Percentiles rank a stretch among this genome's conserved stretches.
phyloP scores from a whole-genome alignment of 2,888 invertebrate species.

The Drosophila falleni region DNA sequence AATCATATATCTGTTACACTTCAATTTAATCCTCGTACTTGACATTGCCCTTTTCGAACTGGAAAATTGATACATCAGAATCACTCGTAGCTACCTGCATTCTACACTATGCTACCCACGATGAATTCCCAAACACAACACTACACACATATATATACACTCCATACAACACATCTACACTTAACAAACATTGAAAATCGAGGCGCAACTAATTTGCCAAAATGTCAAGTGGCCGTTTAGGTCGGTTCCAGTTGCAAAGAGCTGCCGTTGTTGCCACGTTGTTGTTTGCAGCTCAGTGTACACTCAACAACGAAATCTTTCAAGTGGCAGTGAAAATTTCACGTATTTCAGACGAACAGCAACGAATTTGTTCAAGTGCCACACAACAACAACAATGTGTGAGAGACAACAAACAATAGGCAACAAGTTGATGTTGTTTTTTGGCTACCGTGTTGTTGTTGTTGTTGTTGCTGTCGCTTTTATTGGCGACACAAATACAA shows the following conservation, averaged over 20 bases:
- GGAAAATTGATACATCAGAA: constrained; percentile 51
- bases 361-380: constrained; percentile 61
- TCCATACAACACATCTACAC: constrained; percentile 8
- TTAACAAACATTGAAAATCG: constrained; percentile 57
- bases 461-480: constrained; percentile 18
- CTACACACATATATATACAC: constrained; percentile 10
- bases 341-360: constrained; percentile 59
- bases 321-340: constrained; percentile 74
- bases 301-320: constrained; percentile 58
- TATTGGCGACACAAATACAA: constrained; percentile 44
- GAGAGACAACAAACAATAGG: constrained; percentile 26
- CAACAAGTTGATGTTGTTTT: constrained; percentile 36
- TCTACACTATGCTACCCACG: constrained; percentile 30
- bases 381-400: constrained; percentile 22
- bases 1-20: constrained; percentile 17
- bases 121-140: constrained; percentile 9
- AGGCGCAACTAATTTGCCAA: constrained; percentile 75
- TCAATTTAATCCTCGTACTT: constrained; percentile 26
- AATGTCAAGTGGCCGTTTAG: constrained; percentile 74
- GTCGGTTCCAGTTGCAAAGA: constrained; percentile 58
- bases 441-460: constrained; percentile 3
- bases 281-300: constrained; percentile 46
- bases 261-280: constrained; percentile 23
- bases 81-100: constrained; percentile 15
- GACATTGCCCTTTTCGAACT: constrained; percentile 31